Conservation (phyloP, 2,113 vertebrate genomes). For the Danionella cerebrum region DNA sequence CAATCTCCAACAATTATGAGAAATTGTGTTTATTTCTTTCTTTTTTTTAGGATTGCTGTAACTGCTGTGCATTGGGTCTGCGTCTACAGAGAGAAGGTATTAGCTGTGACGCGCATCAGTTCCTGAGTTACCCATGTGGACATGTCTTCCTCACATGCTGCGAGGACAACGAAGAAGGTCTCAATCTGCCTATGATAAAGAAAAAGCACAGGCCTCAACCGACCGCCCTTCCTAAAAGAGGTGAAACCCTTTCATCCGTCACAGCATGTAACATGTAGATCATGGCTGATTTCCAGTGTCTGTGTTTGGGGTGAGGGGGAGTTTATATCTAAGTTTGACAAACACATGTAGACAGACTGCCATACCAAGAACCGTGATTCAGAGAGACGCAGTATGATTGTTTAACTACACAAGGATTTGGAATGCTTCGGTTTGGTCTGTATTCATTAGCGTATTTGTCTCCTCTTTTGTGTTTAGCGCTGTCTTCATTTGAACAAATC, state of each 20-base stretch:
- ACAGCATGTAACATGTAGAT: neutral
- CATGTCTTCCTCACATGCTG: slow-evolving; percentile 87
- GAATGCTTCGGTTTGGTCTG: neutral
- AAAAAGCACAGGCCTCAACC: slow-evolving; percentile 62
- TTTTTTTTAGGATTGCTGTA: slow-evolving; percentile 80
- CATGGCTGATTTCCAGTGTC: neutral
- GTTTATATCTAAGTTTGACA: neutral
- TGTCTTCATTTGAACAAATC: neutral
- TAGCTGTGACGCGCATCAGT: slow-evolving; percentile 67
- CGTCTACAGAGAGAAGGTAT: slow-evolving; percentile 61
- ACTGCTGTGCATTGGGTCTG: slow-evolving; percentile 82
- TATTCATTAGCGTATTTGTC: neutral
- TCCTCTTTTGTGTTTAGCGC: neutral
- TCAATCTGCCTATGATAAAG: slow-evolving; percentile 61
- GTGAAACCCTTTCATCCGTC: slow-evolving; percentile 46
- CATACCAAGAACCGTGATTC: neutral
- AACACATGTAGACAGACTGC: neutral
- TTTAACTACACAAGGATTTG: neutral
- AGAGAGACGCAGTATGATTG: neutral
- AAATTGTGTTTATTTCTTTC: too few species aligned
- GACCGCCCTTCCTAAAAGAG: slow-evolving; percentile 60
- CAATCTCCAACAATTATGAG: too few species aligned
- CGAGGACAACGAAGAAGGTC: slow-evolving; percentile 64
- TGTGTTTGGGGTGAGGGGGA: neutral
- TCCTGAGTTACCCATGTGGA: slow-evolving; percentile 80